A percentile compares a stretch with the other conserved stretches of the same genome.
These are phyloP conservation scores for Scaptomyza graminum DNA, from an alignment of 1,140 invertebrate species.

Conservation along the genomic window DNA sequence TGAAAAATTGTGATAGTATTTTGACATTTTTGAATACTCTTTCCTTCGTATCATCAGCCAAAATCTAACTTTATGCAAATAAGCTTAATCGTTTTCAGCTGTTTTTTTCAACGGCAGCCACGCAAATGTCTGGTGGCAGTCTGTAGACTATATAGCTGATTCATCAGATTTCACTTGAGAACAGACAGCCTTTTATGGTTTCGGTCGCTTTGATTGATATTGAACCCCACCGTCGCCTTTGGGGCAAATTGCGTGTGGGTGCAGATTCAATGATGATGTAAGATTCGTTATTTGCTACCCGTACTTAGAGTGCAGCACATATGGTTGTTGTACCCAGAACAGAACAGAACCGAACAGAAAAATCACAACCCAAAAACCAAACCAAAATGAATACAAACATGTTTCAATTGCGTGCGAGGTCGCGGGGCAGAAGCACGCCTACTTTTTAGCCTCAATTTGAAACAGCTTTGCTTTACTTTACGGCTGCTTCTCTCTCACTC, in stretches of 20 bases:
- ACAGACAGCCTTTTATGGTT: slow-evolving; percentile 18
- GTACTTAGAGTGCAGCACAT: slow-evolving; percentile 2
- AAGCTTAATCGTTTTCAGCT: no score
- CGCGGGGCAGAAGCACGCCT: slow-evolving; percentile 44
- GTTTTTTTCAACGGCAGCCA: not conserved
- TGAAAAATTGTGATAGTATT: no score
- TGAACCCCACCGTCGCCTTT: not conserved
- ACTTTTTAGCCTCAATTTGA: slow-evolving; percentile 61
- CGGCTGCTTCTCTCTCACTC: not conserved
- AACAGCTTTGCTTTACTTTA: slow-evolving; percentile 48
- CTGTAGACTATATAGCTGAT: slow-evolving; percentile 28
- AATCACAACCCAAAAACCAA: not conserved
- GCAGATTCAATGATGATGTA: slow-evolving; percentile 65
- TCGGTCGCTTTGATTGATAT: slow-evolving; percentile 30
- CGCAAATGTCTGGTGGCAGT: slow-evolving; percentile 32
- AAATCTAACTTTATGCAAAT: no score
- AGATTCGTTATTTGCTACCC: slow-evolving; percentile 39
- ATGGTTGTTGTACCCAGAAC: slow-evolving; percentile 17
- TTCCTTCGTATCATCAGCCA: no score
- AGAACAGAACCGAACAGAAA: slow-evolving; percentile 5
- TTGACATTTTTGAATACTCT: no score
- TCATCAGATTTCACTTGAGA: slow-evolving; percentile 20
- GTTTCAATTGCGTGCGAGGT: slow-evolving; percentile 70
- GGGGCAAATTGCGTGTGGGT: slow-evolving; percentile 28
- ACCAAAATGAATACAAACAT: slow-evolving; percentile 18